phyloP scores from a whole-genome alignment of 2,888 invertebrate genomes.

The Drosophila mulleri region DNA sequence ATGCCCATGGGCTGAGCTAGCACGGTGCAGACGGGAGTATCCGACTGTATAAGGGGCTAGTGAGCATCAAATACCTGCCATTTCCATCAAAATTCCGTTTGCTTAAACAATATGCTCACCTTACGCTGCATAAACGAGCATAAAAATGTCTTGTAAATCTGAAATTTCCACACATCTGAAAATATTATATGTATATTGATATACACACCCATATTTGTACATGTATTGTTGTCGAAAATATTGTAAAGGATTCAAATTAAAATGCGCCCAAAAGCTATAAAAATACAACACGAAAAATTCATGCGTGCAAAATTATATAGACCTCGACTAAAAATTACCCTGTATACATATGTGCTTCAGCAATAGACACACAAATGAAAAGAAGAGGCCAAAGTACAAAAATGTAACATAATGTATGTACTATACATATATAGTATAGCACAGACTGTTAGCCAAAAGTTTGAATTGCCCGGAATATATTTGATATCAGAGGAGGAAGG shows the following conservation, averaged over 20 bases:
- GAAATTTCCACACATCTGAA: not conserved
- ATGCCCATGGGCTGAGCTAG: not conserved
- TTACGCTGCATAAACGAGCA: not conserved
- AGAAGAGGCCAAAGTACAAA: not conserved
- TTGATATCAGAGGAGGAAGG: no score
- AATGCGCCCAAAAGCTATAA: slow-evolving; percentile 44
- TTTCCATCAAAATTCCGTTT: no score
- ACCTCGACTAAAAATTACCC: slow-evolving; percentile 4
- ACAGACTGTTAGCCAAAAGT: no score
- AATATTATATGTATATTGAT: not conserved
- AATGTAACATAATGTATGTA: not conserved
- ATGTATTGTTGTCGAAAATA: slow-evolving; percentile 28
- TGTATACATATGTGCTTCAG: not conserved
- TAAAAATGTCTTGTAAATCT: not conserved
- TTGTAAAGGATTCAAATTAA: slow-evolving; percentile 52
- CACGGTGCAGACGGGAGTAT: not conserved
- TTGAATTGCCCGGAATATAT: no score
- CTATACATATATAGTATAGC: no score
- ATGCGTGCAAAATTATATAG: not conserved
- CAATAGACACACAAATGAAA: not conserved
- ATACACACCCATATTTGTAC: no score
- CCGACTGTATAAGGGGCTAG: not conserved
- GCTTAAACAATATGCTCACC: not conserved
- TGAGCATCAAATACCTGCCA: not conserved
- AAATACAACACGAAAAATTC: slow-evolving; percentile 1